Base-by-base conservation (phyloP, 2,113 vertebrate genomes). In the Drymodes brunneopygia region DNA sequence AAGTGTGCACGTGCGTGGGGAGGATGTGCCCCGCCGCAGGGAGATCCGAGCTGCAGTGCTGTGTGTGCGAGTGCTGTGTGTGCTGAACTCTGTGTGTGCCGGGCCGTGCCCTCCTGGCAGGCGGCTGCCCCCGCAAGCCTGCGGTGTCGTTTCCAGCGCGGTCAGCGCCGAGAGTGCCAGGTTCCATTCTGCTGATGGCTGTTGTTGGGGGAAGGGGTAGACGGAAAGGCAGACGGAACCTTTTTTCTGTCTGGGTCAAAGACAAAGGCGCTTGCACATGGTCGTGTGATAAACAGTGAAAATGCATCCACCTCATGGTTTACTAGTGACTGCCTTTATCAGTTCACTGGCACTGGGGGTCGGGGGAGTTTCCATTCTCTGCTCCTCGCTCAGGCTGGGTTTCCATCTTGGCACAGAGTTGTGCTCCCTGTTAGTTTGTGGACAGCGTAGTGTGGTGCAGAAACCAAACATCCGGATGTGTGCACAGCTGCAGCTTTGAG, bases 141-240 rank as follows among this genome's bases (percentile, higher is more conserved):
- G 13, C 25, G 0, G 5, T 7, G 15, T 20, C 42, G 24, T 20
- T 24, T 24, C 35, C 42, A 3, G 42, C 3, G 0, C 2, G 1
- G 21, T 33, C 36, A 44, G 21, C 1, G 0, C 0, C 0, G 14
- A 1, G 3, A 6, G 8, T 17, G 22, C 27, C 36, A 3, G 21
- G 11, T 57, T 58, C 12, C 10, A 2, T 11, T 36, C 33, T 18
- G 23, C 7, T 12, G 2, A 7, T 21, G 10, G 53, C 22, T 4
- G 3, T 3, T 15, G 1, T 1, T 31, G 5, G 5, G 19, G 10
- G 2, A 4, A 9, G 7, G 7, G 7, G 3, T 15, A 12, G 6
- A 2, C 3, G 31, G 61, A 19, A 25, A 22, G 8, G 4, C 5
- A 1, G 38, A 38, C 31, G 25, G 21, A 58, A 50, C 8, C 0